Evolutionary conservation across 2,113 vertebrate species (phyloP).

Genomic region (Pica pica): DNA sequence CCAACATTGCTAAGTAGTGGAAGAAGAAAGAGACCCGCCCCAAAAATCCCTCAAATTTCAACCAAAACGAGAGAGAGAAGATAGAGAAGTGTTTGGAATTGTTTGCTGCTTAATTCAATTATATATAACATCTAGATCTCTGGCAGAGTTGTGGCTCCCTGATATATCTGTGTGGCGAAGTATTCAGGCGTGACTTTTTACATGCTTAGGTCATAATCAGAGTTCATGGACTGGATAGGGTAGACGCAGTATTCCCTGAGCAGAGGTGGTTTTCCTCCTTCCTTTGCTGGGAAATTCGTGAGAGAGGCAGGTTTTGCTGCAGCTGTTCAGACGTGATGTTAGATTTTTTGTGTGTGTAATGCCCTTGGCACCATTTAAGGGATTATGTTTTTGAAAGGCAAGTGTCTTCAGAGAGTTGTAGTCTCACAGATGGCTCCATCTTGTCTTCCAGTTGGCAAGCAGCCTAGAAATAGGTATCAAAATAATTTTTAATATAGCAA

Average conservation of each 20-base stretch:
- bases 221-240: neutral
- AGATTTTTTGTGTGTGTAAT: neutral
- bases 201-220: neutral
- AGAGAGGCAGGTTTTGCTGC: neutral
- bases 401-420: neutral
- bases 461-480: constrained; percentile 9
- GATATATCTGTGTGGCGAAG: neutral
- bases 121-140: rapidly evolving
- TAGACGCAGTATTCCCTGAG: neutral
- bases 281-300: neutral
- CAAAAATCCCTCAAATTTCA: neutral
- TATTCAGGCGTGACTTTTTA: neutral
- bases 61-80: neutral
- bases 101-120: neutral
- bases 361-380: neutral
- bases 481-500: constrained; percentile 21
- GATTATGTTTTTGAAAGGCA: constrained; percentile 7
- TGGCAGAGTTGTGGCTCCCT: neutral
- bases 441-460: neutral
- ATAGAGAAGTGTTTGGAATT: neutral
- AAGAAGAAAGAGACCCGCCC: neutral
- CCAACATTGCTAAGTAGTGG: neutral
- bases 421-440: neutral
- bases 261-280: neutral
- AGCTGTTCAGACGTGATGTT: neutral